Evolutionary conservation across 53 echinoderm and acorn worm species (phyloP).

Genomic region (Antedon mediterranea): DNA sequence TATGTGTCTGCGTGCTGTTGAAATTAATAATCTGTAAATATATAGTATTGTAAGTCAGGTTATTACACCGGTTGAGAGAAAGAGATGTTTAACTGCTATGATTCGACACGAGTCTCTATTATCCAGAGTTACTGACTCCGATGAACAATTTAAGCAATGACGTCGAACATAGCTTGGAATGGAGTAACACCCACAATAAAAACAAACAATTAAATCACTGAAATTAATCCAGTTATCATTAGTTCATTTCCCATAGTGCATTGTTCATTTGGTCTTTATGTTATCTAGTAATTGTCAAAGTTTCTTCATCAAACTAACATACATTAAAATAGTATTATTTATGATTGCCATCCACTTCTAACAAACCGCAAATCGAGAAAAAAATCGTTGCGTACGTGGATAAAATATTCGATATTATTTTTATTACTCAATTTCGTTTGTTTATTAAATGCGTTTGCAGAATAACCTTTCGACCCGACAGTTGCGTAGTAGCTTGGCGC

Average conservation of each 20-base stretch:
- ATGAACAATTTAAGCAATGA: background rate
- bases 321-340: too few relatives aligned
- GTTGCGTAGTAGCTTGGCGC: too few relatives aligned
- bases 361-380: too few relatives aligned
- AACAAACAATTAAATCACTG: background rate
- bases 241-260: background rate
- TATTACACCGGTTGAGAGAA: background rate
- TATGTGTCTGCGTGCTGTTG: background rate
- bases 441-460: too few relatives aligned
- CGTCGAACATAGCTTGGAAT: background rate
- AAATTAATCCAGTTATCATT: background rate
- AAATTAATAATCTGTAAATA: background rate
- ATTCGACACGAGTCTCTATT: background rate
- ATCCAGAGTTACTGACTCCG: background rate
- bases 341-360: too few relatives aligned
- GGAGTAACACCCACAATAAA: background rate
- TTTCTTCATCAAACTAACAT: too few relatives aligned
- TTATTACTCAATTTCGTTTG: too few relatives aligned
- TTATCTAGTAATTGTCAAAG: too few relatives aligned
- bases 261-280: background rate
- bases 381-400: too few relatives aligned
- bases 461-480: too few relatives aligned
- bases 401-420: too few relatives aligned
- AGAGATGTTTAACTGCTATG: background rate
- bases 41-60: background rate